Evolutionary conservation across 2,888 invertebrate species (phyloP).

Genomic region (Stramonita haemastoma): DNA sequence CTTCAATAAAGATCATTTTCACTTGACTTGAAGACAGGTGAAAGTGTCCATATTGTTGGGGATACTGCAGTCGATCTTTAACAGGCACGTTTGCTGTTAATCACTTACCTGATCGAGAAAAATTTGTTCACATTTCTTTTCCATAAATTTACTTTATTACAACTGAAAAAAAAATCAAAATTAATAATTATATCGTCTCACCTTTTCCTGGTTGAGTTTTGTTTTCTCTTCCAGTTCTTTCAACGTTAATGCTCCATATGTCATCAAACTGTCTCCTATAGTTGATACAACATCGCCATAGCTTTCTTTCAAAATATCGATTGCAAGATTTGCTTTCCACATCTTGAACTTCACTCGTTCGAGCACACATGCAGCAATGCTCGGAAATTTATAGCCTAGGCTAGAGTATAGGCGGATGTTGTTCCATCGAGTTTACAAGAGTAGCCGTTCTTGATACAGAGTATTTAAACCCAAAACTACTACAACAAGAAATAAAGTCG

Average conservation of each 20-base stretch:
- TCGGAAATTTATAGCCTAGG: too few species aligned
- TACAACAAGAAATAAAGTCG: too few species aligned
- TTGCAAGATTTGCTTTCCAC: slow-evolving; percentile 59
- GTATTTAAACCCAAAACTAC: background rate
- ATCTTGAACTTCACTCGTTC: slow-evolving; percentile 47
- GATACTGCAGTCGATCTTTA: too few species aligned
- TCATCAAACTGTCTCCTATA: slow-evolving; percentile 85
- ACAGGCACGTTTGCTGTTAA: too few species aligned
- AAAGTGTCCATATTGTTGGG: too few species aligned
- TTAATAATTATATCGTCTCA: background rate
- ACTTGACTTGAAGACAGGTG: too few species aligned
- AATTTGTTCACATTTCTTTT: too few species aligned
- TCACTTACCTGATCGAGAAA: too few species aligned
- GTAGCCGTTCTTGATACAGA: background rate
- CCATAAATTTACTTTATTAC: too few species aligned
- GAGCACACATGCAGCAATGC: background rate
- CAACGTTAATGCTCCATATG: slow-evolving; percentile 85
- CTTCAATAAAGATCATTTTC: too few species aligned
- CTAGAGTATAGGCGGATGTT: too few species aligned
- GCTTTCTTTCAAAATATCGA: slow-evolving; percentile 82
- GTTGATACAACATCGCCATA: slow-evolving; percentile 88
- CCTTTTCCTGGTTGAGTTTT: background rate
- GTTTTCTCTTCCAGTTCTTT: slow-evolving; percentile 83
- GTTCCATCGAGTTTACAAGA: background rate
- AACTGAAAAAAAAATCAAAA: too few species aligned